These are phyloP conservation scores for Sinosuthora webbiana DNA, from an alignment of 2,113 vertebrate genomes.

Conservation along the genomic window DNA sequence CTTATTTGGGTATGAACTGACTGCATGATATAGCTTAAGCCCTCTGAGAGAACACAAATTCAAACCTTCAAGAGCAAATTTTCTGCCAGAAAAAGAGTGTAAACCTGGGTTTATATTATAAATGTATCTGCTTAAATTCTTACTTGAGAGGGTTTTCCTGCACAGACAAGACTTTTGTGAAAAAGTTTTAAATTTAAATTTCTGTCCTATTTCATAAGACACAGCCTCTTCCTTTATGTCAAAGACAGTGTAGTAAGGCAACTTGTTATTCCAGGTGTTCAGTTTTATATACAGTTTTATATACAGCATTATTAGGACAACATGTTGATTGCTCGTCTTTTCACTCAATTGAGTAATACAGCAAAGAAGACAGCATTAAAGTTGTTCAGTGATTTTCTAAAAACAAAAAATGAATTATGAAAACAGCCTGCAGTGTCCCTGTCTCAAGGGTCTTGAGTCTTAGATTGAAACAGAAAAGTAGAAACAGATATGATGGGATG, in stretches of 20 bases:
- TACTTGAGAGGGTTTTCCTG: neutral
- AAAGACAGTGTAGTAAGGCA: neutral
- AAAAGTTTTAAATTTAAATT: neutral
- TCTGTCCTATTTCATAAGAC: neutral
- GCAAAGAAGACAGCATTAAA: neutral
- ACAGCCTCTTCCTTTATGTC: neutral
- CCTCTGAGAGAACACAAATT: neutral
- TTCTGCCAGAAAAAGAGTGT: neutral
- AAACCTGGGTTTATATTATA: neutral
- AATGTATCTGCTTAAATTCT: neutral
- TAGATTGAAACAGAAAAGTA: neutral
- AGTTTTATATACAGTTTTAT: neutral
- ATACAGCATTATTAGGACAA: neutral
- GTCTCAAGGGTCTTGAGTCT: neutral
- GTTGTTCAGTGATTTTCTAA: neutral
- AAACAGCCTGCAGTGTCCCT: neutral
- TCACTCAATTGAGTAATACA: neutral
- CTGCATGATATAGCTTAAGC: neutral
- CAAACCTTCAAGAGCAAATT: neutral
- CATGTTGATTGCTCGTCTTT: neutral
- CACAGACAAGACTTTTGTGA: neutral
- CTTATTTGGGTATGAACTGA: neutral
- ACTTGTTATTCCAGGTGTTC: neutral
- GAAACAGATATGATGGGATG: neutral
- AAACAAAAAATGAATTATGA: neutral